These are phyloP conservation scores for Neelides folsomi DNA, from an alignment of 2,888 invertebrate species.

Conservation along the genomic window DNA sequence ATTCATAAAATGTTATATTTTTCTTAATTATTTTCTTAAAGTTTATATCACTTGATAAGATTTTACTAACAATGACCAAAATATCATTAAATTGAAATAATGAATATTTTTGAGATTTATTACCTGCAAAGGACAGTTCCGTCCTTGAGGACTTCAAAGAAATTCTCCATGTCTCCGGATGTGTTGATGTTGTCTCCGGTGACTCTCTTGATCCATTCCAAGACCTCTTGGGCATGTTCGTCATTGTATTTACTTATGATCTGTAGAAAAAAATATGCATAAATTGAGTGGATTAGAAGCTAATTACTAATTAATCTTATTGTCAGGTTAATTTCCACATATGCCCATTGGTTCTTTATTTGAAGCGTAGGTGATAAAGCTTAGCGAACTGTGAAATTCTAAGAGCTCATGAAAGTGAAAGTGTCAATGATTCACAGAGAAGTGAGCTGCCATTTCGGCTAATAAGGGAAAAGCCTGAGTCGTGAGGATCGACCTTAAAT, in stretches of 20 bases:
- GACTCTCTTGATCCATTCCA: constrained; percentile 81
- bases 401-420: too few species aligned
- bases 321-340: too few species aligned
- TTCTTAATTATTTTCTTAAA: too few species aligned
- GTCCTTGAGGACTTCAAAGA: constrained; percentile 79
- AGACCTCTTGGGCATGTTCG: constrained; percentile 76
- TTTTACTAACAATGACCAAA: too few species aligned
- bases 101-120: constrained; percentile 14
- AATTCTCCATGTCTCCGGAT: constrained; percentile 84
- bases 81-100: too few species aligned
- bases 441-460: not conserved
- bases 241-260: constrained; percentile 96
- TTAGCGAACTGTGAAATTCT: too few species aligned
- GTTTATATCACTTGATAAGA: too few species aligned
- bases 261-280: constrained; percentile 47
- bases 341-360: too few species aligned
- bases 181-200: constrained; percentile 73
- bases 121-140: constrained; percentile 84
- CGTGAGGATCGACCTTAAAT: not conserved
- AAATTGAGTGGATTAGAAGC: not conserved
- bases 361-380: too few species aligned
- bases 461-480: not conserved
- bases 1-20: too few species aligned
- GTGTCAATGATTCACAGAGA: not conserved
- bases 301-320: not conserved